Evolutionary conservation across 1,140 invertebrate species (phyloP).

Genomic region (Caenorhabditis remanei): DNA sequence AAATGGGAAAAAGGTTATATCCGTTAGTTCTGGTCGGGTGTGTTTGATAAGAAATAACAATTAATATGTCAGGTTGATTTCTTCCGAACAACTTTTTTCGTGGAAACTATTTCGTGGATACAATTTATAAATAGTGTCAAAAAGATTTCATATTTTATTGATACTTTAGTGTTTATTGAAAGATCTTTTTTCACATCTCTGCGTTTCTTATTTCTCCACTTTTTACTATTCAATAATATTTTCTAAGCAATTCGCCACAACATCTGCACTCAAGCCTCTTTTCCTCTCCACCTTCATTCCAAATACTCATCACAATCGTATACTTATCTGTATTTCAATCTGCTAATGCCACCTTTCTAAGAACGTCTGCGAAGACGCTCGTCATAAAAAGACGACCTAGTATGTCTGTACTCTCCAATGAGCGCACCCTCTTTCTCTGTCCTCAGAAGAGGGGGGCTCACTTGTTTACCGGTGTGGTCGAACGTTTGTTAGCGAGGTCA

Average conservation of each 20-base stretch:
- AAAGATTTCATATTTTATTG: too few relatives aligned
- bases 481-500: constrained; percentile 44
- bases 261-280: too few relatives aligned
- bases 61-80: neutral
- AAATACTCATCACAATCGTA: too few relatives aligned
- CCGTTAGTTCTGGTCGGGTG: neutral
- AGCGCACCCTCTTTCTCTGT: neutral
- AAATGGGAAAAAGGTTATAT: neutral
- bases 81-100: neutral
- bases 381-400: constrained; percentile 29
- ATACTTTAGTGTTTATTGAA: too few relatives aligned
- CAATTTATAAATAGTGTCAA: neutral
- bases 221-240: too few relatives aligned
- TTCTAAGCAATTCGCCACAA: too few relatives aligned
- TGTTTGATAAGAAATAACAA: constrained; percentile 13
- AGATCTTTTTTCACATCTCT: too few relatives aligned
- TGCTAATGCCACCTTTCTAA: neutral
- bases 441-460: neutral
- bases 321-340: neutral
- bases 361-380: constrained; percentile 13
- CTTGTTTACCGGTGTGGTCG: constrained; percentile 40
- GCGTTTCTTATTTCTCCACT: too few relatives aligned
- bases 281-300: too few relatives aligned
- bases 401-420: neutral
- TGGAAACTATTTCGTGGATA: too few relatives aligned